Base-by-base conservation (phyloP, 2,888 invertebrate species). In the Pharmacophagus antenor region DNA sequence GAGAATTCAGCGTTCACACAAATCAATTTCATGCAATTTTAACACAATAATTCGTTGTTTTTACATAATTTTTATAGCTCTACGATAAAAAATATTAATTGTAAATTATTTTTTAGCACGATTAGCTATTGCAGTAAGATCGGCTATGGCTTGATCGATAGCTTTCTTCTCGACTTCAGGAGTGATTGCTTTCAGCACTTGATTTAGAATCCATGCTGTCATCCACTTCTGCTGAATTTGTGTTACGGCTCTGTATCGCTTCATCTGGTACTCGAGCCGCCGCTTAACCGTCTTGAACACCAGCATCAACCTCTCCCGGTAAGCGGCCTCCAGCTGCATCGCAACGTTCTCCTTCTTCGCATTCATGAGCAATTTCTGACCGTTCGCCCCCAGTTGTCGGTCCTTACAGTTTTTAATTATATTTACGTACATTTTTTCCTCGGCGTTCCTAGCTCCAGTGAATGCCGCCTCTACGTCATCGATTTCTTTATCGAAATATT, bases 291-390 rank as follows among this genome's bases (percentile, higher is more conserved):
- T 84, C 17, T 69, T 71, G 68, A 92, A 92, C 0, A 92, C 92
- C 10, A 79, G 70, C 82, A 92, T 85, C 48, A 92, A 70, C 59
- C 94, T 86, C 63, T 93, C 91, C 25, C 95, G 92, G 89, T 97
- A 99, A n/a, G 93, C 93, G 50, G 97, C 96, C 91, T 99, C 99
- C 61, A 99, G 85, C 84, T 99, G 99, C 74, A 99, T 93, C 2
- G 92, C 93, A 63, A 99, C 93, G 82, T 98, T 98, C 82, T 99
- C 98, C 75, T 95, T 95, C 80, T 97, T 98, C 52, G 96, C 97
- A 31, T 95, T 93, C 72, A 95, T 93, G 22, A 98, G 84, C 67
- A 95, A 60, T 61, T 93, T 87, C 74, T 97, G 95, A 2, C 95
- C 97, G 65, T 96, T 94, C 12, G 95, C 92, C 67, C 94, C 92